Base-by-base conservation (phyloP, 2,888 invertebrate species). In the Rhagium mordax region DNA sequence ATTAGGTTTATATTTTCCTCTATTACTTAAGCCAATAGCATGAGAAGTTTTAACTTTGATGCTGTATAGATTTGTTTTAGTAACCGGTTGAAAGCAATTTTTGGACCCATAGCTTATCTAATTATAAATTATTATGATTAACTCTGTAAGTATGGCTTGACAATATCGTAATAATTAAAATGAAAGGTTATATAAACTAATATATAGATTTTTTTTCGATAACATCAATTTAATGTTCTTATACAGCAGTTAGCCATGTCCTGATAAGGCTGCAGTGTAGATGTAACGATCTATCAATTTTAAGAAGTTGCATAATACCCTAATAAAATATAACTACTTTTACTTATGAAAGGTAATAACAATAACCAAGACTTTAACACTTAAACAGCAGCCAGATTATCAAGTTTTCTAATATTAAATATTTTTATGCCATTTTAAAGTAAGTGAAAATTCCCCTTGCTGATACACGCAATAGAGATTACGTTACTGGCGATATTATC, bases 401-500 rank as follows among this genome's bases (percentile, higher is more conserved):
- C 41, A n/a, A 41, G 41, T 41, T 41, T 41, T 13, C 41, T n/a
- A 41, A 41, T 41, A 33, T 13, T 33, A 41, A 41, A 41, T n/a
- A 4, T 13, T 41, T 41, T n/a, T 3, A 4, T 41, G 41, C 0
- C 41, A 41, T 41, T 41, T 41, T 41, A 2, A 41, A 41, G n/a
- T 41, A 3, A n/a, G 41, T 13, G 5, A 13, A 24, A 41, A 41
- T n/a, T 2, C 41, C 51, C 27, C 16, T 15, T 27, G 27, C n/a
- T 57, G 55, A 27, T 15, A 48, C 21, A 13, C 13, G 21, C 61
- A 62, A 7, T 20, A 0, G 15, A 47, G 51, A 64, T 18, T 51
- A 64, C 51, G 64, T 10, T 49, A 64, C 49, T 29, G 16, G 51
- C 21, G 29, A 27, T 64, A n/a, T 64, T 24, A 51, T 49, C 49